Percentiles rank a stretch among this genome's conserved stretches.
Evolutionary conservation across 2,797 vertebrate genomes (phyloP).

Genomic region (Hylomyscus alleni): DNA sequence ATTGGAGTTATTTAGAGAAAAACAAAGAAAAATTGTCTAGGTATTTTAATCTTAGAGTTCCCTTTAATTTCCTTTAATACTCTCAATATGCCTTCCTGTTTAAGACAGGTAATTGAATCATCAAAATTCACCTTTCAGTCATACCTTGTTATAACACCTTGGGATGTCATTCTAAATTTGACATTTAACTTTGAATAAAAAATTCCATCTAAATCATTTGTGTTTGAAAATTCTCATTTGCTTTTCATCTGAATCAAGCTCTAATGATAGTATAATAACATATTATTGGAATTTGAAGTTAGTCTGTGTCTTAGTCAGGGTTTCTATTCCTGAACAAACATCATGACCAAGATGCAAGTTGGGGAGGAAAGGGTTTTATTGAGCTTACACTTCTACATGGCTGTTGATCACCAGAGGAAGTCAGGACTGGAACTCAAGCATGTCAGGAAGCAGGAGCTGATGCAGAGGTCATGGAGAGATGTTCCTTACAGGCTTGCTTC

Average conservation of each 20-base stretch:
- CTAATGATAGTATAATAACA: neutral
- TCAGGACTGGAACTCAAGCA: too few relatives aligned
- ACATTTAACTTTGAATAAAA: neutral
- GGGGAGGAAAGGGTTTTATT: too few relatives aligned
- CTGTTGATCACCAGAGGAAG: too few relatives aligned
- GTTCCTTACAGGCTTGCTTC: too few relatives aligned
- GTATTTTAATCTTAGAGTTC: neutral
- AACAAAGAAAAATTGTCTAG: neutral
- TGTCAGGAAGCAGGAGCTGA: too few relatives aligned
- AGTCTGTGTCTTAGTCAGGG: too few relatives aligned
- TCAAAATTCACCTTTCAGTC: neutral
- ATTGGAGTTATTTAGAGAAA: neutral
- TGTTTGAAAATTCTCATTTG: slow-evolving; percentile 8
- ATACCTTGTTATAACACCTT: neutral
- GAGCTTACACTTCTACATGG: too few relatives aligned
- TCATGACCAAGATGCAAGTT: too few relatives aligned
- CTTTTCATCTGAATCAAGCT: neutral
- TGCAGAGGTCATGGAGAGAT: too few relatives aligned
- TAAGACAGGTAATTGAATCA: neutral
- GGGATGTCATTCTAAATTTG: neutral
- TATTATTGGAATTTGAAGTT: neutral
- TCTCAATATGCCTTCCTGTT: neutral
- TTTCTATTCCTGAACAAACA: too few relatives aligned
- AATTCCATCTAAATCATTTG: neutral
- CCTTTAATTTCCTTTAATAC: neutral